Percentiles rank a stretch among this genome's conserved stretches.
These are phyloP conservation scores for Callosobruchus maculatus DNA, from an alignment of 2,888 invertebrate genomes.

Conservation along the genomic window DNA sequence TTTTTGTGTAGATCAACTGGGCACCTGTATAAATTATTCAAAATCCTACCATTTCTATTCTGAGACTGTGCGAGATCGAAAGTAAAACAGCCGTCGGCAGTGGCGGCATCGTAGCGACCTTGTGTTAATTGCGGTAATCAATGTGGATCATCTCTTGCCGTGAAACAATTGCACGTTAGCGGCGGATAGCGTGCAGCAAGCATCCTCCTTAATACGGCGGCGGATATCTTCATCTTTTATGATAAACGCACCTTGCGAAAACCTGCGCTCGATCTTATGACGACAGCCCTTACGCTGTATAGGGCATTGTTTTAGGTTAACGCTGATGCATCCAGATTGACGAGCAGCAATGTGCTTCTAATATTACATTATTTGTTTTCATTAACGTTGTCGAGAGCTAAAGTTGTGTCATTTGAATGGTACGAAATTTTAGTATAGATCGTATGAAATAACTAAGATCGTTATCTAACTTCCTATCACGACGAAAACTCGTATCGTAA, in stretches of 20 bases:
- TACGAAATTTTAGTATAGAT: too few relatives aligned
- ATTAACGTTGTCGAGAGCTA: too few relatives aligned
- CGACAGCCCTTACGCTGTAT: neutral
- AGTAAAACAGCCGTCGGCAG: constrained; percentile 10
- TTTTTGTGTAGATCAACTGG: too few relatives aligned
- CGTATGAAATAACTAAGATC: too few relatives aligned
- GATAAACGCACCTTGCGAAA: neutral
- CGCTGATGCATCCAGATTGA: neutral
- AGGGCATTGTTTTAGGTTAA: neutral
- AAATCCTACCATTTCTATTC: too few relatives aligned
- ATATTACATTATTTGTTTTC: too few relatives aligned
- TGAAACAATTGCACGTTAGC: constrained; percentile 32
- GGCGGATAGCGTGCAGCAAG: constrained; percentile 25
- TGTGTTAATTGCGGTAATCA: constrained; percentile 41
- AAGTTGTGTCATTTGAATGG: too few relatives aligned
- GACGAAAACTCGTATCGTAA: too few relatives aligned
- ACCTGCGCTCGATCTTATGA: neutral
- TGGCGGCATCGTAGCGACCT: constrained; percentile 28
- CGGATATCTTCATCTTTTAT: neutral
- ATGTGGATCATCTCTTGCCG: constrained; percentile 38
- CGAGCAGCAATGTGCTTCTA: neutral
- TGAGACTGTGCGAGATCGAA: constrained; percentile 16
- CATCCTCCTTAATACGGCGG: constrained; percentile 12
- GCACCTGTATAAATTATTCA: too few relatives aligned
- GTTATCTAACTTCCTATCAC: too few relatives aligned